Conservation (phyloP, 2,797 vertebrate genomes). For the Esox lucius region DNA sequence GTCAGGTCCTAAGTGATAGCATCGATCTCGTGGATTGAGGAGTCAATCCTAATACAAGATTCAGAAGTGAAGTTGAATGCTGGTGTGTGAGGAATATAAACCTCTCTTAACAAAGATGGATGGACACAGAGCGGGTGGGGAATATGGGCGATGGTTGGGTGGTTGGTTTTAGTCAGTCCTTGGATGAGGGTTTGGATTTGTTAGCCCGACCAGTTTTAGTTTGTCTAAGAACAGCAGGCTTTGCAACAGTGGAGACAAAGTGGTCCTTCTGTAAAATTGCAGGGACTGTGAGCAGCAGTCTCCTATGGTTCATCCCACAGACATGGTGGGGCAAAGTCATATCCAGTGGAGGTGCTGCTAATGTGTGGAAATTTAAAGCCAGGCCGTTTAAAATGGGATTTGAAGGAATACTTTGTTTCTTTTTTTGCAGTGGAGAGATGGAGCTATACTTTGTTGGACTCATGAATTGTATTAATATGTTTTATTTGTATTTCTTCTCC, state of each 20-base stretch:
- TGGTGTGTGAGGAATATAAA: slow-evolving; percentile 36
- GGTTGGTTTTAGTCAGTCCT: slow-evolving; percentile 4
- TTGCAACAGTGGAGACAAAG: neutral
- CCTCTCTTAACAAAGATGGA: slow-evolving; percentile 62
- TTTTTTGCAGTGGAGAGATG: neutral
- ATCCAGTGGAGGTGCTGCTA: neutral
- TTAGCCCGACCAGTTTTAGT: no score
- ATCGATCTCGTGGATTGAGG: slow-evolving; percentile 71
- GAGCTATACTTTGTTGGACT: neutral
- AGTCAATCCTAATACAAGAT: slow-evolving; percentile 70
- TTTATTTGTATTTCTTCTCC: neutral
- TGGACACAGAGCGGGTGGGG: slow-evolving; percentile 34
- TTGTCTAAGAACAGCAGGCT: slow-evolving; percentile 1
- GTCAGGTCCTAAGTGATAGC: slow-evolving; percentile 64
- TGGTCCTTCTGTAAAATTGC: neutral
- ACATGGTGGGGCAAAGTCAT: neutral
- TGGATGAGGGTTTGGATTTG: slow-evolving; percentile 1
- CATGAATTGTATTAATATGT: neutral
- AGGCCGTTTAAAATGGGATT: neutral
- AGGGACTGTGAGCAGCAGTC: slow-evolving; percentile 1
- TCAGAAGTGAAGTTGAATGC: slow-evolving; percentile 54
- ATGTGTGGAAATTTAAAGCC: neutral
- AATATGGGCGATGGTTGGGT: neutral
- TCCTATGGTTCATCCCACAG: no score
- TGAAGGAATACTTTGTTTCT: neutral